Conservation (phyloP, 2,113 vertebrate genomes). For the sheep (Ovis aries) region DNA sequence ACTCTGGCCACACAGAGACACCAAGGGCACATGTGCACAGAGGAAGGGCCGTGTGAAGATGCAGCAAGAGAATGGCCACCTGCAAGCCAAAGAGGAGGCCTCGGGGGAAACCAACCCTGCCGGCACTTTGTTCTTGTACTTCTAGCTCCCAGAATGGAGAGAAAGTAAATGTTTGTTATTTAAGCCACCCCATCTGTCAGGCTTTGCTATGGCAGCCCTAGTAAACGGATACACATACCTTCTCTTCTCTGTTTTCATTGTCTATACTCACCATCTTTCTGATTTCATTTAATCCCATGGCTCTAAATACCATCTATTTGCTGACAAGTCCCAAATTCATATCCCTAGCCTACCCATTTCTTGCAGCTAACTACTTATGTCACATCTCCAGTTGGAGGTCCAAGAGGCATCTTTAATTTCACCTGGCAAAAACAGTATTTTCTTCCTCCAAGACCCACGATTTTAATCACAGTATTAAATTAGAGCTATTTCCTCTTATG, state of each 20-base stretch:
- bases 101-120: neutral
- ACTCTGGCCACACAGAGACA: neutral
- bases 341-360: neutral
- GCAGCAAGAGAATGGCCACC: neutral
- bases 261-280: neutral
- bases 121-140: neutral
- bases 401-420: neutral
- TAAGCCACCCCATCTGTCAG: neutral
- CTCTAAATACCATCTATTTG: neutral
- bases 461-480: constrained; percentile 30
- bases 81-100: neutral
- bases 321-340: constrained; percentile 1
- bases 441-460: neutral
- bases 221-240: neutral
- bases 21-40: neutral
- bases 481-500: constrained; percentile 24
- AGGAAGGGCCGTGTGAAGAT: neutral
- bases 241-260: neutral
- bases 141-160: neutral
- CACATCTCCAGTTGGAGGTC: neutral
- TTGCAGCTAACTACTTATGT: neutral
- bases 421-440: neutral
- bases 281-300: neutral
- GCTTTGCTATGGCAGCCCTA: neutral
- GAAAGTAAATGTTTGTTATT: neutral